Percentiles rank a stretch among this genome's conserved stretches.
Evolutionary conservation across 2,888 invertebrate species (phyloP).

Genomic region (Pegoplata infirma): DNA sequence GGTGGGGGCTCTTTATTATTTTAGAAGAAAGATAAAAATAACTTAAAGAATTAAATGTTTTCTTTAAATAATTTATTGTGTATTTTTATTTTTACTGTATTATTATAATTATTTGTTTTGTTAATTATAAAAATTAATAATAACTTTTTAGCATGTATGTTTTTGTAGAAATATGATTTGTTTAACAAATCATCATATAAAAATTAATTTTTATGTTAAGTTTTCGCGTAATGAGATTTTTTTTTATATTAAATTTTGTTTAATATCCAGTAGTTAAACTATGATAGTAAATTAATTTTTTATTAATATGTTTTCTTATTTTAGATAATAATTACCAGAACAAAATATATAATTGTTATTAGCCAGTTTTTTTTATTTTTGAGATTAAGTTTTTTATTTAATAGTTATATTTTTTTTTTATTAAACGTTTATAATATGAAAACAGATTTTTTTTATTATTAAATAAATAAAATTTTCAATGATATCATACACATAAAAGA

Average conservation of each 20-base stretch:
- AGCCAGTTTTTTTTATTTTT: slow-evolving; percentile 46
- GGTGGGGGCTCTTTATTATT: slow-evolving; percentile 52
- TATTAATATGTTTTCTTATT: slow-evolving; percentile 24
- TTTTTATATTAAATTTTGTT: slow-evolving; percentile 15
- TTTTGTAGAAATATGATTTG: slow-evolving; percentile 25
- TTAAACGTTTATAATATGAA: slow-evolving; percentile 53
- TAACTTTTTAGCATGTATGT: slow-evolving; percentile 8
- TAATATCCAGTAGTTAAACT: slow-evolving; percentile 46
- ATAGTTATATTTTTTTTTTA: slow-evolving; percentile 42
- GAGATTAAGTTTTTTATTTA: slow-evolving; percentile 59
- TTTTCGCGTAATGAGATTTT: slow-evolving; percentile 7
- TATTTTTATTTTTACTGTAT: slow-evolving; percentile 23
- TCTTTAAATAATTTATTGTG: slow-evolving; percentile 42
- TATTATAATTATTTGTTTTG: slow-evolving; percentile 46
- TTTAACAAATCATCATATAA: slow-evolving; percentile 11
- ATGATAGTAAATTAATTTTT: slow-evolving; percentile 49
- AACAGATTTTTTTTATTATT: slow-evolving; percentile 53
- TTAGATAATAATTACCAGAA: slow-evolving; percentile 21
- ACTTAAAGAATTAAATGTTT: slow-evolving; percentile 18
- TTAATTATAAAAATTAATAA: slow-evolving; percentile 32
- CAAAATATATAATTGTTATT: slow-evolving; percentile 55
- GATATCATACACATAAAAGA: slow-evolving; percentile 33
- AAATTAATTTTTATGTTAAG: slow-evolving; percentile 7
- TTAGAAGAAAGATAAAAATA: slow-evolving; percentile 23
- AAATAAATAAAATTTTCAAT: slow-evolving; percentile 55